phyloP scores from a whole-genome alignment of 2,797 vertebrate species.

The Acipenser ruthenus region DNA sequence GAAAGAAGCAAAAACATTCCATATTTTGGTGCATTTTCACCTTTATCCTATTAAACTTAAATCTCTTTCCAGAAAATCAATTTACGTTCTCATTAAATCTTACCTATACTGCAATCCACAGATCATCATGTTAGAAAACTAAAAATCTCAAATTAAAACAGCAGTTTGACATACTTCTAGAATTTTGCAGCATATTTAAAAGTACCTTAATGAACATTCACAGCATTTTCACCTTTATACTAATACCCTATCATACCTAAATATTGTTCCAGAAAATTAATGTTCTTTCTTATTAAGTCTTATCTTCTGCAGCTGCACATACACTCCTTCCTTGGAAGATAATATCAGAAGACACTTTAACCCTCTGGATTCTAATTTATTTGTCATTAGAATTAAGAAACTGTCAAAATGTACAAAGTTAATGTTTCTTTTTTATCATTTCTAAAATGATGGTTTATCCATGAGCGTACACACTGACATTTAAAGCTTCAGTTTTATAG shows the following conservation, averaged over 20 bases:
- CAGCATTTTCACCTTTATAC: slow-evolving; percentile 63
- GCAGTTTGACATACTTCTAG: slow-evolving; percentile 23
- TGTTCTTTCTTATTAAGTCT: slow-evolving; percentile 73
- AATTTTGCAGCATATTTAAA: slow-evolving; percentile 61
- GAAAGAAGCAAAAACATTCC: too few species aligned
- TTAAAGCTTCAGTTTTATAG: not conserved
- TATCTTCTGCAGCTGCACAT: slow-evolving; percentile 53
- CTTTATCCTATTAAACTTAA: slow-evolving; percentile 56
- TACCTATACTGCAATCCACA: too few species aligned
- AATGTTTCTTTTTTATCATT: too few species aligned
- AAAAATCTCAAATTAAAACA: too few species aligned
- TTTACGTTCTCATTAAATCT: slow-evolving; percentile 52
- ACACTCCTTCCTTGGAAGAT: not conserved
- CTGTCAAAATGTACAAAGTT: too few species aligned
- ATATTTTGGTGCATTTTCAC: slow-evolving; percentile 36
- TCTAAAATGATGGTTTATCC: too few species aligned
- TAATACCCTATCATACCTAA: slow-evolving; percentile 75
- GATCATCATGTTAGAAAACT: too few species aligned
- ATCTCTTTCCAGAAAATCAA: slow-evolving; percentile 60
- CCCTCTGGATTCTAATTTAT: not conserved
- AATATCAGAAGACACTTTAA: slow-evolving; percentile 4
- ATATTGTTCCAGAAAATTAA: slow-evolving; percentile 76
- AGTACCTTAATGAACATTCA: slow-evolving; percentile 73
- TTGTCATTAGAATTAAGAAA: too few species aligned
- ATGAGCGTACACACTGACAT: not conserved